Base-by-base conservation (phyloP, 1,140 invertebrate genomes). In the Aricia agestis region DNA sequence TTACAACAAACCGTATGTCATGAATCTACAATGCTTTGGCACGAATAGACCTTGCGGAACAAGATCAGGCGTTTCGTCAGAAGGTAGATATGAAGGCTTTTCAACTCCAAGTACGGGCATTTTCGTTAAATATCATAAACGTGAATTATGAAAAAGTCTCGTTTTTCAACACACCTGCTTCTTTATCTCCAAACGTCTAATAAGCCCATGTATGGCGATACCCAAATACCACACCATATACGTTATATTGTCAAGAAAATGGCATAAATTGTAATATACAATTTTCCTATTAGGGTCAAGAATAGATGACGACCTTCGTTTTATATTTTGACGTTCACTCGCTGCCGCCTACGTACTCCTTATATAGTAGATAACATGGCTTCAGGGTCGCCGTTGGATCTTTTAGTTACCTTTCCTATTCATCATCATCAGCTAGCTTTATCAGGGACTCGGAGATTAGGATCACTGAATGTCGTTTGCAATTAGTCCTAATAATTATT, bases 201-300 rank as follows among this genome's bases (percentile, higher is more conserved):
- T 52, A 52, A 52, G 10, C 45, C 59, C 59, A 25, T 63, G 5
- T 63, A 59, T 19, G 17, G 59, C 59, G 59, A 63, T 63, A 63
- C 59, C 59, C 2, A 63, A 63, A 63, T 63, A 63, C 59, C 59
- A 11, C 59, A 25, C 59, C 59, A 63, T 25, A 63, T 63, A 63
- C 19, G 19, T 19, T 19, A 63, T 63, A 63, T 19, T 63, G 59
- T 63, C 59, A 18, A 63, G 19, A 63, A 74, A 76, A 71, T 41
- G 52, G 69, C 71, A 72, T 75, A 72, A 70, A 80, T 76, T 76
- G 70, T 75, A 74, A 76, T 79, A 75, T 78, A 77, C 71, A 76
- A 80, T 79, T 77, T 77, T 74, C 73, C 75, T 80, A 84, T 80
- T 82, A 82, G 78, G 82, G 82, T 80, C 82, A 82, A 84, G 79